A percentile compares a stretch with the other conserved stretches of the same genome.
These are phyloP conservation scores for Drosophila sulfurigaster DNA, from an alignment of 1,140 invertebrate species.

Conservation along the genomic window DNA sequence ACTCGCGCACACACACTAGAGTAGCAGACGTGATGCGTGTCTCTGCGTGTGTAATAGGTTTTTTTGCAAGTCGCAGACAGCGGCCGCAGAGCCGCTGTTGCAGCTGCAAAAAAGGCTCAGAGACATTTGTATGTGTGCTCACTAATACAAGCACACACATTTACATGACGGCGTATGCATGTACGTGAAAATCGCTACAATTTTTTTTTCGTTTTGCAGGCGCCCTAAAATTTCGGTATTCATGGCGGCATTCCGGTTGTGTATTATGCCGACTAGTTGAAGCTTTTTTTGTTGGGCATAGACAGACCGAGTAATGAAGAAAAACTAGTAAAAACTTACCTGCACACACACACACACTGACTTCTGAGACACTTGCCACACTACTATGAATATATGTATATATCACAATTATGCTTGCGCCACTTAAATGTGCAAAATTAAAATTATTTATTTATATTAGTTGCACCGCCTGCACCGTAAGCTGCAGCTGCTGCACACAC, in stretches of 20 bases:
- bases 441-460: constrained; percentile 47
- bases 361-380: constrained; percentile 21
- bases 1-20: not conserved
- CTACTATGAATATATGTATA: not conserved
- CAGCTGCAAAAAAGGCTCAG: constrained; percentile 35
- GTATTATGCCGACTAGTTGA: not conserved
- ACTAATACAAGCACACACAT: not conserved
- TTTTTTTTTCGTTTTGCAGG: constrained; percentile 14
- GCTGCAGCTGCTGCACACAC: constrained; percentile 11
- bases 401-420: constrained; percentile 40
- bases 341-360: constrained; percentile 28
- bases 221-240: constrained; percentile 29
- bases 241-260: constrained; percentile 24
- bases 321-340: not conserved
- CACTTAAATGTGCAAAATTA: not conserved
- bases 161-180: constrained; percentile 10
- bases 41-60: constrained; percentile 5
- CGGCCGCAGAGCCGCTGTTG: constrained; percentile 19
- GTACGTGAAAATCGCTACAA: constrained; percentile 1
- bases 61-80: constrained; percentile 17
- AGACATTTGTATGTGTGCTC: not conserved
- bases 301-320: no score
- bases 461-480: constrained; percentile 37
- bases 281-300: not conserved
- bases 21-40: constrained; percentile 17